phyloP scores from a whole-genome alignment of 2,113 vertebrate genomes.

The pig (Sus scrofa) region DNA sequence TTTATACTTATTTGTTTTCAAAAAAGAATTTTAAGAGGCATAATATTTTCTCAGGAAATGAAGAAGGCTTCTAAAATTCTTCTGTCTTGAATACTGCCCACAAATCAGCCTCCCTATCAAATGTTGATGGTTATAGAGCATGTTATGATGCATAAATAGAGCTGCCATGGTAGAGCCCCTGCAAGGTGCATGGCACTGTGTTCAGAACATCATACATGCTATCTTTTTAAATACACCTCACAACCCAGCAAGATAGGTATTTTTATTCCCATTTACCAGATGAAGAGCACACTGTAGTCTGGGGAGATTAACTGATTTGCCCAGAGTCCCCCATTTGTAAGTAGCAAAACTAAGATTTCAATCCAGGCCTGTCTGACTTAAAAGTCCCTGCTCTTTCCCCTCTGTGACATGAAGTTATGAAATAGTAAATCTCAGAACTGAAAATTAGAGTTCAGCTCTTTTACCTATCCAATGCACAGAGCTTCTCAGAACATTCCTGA shows the following conservation, averaged over 20 bases:
- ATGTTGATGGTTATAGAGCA: not conserved
- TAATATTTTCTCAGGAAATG: conserved; percentile 30
- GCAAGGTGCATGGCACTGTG: too few species aligned
- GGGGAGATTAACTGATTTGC: not conserved
- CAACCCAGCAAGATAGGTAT: not conserved
- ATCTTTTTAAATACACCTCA: not conserved
- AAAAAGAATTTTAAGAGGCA: conserved; percentile 23
- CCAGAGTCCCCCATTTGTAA: not conserved
- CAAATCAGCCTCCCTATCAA: not conserved
- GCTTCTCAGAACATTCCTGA: not conserved
- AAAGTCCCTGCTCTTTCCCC: not conserved
- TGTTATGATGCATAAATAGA: not conserved
- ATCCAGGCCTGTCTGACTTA: not conserved
- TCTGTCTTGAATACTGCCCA: not conserved
- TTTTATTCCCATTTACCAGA: not conserved
- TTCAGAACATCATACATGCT: not conserved
- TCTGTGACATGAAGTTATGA: not conserved
- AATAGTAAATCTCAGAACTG: not conserved
- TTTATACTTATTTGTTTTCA: not conserved
- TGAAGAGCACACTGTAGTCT: not conserved
- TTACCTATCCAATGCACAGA: not conserved
- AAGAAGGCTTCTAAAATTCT: not conserved
- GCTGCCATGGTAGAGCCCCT: not conserved
- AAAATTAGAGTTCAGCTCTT: not conserved
- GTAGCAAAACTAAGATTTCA: not conserved